These are phyloP conservation scores for Alcis repandata DNA, from an alignment of 2,888 invertebrate genomes.

Conservation along the genomic window DNA sequence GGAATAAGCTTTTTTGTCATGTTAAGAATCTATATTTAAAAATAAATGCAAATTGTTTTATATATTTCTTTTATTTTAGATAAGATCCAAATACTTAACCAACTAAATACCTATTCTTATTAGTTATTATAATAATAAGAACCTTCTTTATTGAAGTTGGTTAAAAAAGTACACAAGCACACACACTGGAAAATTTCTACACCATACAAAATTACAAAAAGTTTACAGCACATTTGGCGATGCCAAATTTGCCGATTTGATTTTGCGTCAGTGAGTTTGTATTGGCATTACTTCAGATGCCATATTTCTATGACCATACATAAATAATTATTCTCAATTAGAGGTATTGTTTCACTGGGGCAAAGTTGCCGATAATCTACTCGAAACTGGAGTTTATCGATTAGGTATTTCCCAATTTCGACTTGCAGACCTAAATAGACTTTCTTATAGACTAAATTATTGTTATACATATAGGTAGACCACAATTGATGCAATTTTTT, in stretches of 20 bases:
- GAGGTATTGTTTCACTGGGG: background rate
- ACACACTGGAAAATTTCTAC: background rate
- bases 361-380: too few species aligned
- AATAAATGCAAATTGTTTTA: constrained; percentile 28
- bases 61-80: constrained; percentile 15
- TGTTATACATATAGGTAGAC: background rate
- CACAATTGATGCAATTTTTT: background rate
- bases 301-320: background rate
- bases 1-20: constrained; percentile 28
- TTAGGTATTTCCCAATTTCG: background rate
- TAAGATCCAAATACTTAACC: constrained; percentile 2
- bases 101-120: background rate
- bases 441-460: background rate
- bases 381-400: too few species aligned
- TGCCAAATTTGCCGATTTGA: background rate
- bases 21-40: constrained; percentile 13
- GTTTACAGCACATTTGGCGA: background rate
- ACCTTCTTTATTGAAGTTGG: too few species aligned
- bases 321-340: background rate
- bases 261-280: background rate
- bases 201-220: background rate
- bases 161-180: too few species aligned
- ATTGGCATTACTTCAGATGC: background rate
- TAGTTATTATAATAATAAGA: too few species aligned
- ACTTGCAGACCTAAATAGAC: background rate